phyloP scores from a whole-genome alignment of 2,797 vertebrate species.

The Muscicapa striata region DNA sequence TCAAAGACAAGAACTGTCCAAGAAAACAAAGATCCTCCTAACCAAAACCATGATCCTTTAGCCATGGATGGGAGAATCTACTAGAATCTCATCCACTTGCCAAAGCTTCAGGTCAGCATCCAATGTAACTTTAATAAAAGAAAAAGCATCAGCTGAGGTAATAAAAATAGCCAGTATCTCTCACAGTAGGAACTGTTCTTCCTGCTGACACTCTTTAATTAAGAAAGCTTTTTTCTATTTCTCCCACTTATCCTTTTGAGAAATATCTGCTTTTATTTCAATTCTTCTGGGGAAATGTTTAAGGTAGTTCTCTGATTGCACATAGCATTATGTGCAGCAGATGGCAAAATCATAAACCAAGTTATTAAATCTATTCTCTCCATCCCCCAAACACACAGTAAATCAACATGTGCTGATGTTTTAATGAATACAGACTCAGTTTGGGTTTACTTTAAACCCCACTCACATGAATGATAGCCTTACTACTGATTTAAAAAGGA shows the following conservation, averaged over 20 bases:
- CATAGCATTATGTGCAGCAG: neutral
- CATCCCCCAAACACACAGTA: neutral
- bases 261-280: neutral
- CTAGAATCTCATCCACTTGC: neutral
- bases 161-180: neutral
- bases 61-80: neutral
- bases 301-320: neutral
- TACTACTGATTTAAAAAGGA: neutral
- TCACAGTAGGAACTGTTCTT: neutral
- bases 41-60: neutral
- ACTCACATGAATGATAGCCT: neutral
- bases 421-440: slow-evolving; percentile 14
- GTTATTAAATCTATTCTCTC: slow-evolving; percentile 34
- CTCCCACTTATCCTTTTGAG: neutral
- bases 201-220: neutral
- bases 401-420: slow-evolving; percentile 12
- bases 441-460: neutral
- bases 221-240: neutral
- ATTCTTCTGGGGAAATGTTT: neutral
- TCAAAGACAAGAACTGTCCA: neutral
- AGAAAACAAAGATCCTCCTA: neutral
- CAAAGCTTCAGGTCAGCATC: neutral
- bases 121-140: neutral
- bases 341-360: slow-evolving; percentile 29
- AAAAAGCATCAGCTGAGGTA: neutral